phyloP scores from a whole-genome alignment of 2,888 invertebrate genomes.

The Catocala fraxini region DNA sequence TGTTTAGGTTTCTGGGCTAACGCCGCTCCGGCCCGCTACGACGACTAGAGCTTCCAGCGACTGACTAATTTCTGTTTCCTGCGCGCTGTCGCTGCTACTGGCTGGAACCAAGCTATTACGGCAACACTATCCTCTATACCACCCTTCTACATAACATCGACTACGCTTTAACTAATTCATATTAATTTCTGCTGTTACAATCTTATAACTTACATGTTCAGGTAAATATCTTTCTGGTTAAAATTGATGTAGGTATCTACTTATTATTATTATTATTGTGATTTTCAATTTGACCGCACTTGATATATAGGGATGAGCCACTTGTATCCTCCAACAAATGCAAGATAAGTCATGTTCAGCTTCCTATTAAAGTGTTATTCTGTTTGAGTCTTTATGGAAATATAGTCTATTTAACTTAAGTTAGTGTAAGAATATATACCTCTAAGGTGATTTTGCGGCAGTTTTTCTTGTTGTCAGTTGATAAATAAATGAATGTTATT shows the following conservation, averaged over 20 bases:
- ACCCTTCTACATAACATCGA: not conserved
- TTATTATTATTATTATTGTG: not conserved
- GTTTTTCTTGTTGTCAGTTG: not conserved
- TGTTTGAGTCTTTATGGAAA: not conserved
- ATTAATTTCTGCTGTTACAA: not conserved
- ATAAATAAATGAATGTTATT: not conserved
- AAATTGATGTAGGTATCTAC: slow-evolving; percentile 4
- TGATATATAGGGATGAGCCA: slow-evolving; percentile 7
- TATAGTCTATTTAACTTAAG: too few relatives aligned
- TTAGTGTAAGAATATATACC: too few relatives aligned
- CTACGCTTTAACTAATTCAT: not conserved
- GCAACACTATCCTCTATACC: slow-evolving; percentile 38
- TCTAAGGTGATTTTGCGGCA: not conserved
- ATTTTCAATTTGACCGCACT: slow-evolving; percentile 14
- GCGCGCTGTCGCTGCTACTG: slow-evolving; percentile 53
- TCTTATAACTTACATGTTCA: not conserved
- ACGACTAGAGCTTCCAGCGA: slow-evolving; percentile 69
- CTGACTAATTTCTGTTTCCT: slow-evolving; percentile 58
- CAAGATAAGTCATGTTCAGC: slow-evolving; percentile 3
- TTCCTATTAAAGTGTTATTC: not conserved
- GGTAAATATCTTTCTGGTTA: slow-evolving; percentile 1
- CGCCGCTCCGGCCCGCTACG: slow-evolving; percentile 71
- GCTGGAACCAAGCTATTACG: slow-evolving; percentile 61
- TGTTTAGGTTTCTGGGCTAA: slow-evolving; percentile 78
- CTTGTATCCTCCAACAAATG: not conserved